A percentile compares a stretch with the other conserved stretches of the same genome.
These are phyloP conservation scores for Pao palembangensis DNA, from an alignment of 2,113 vertebrate genomes.

Conservation along the genomic window DNA sequence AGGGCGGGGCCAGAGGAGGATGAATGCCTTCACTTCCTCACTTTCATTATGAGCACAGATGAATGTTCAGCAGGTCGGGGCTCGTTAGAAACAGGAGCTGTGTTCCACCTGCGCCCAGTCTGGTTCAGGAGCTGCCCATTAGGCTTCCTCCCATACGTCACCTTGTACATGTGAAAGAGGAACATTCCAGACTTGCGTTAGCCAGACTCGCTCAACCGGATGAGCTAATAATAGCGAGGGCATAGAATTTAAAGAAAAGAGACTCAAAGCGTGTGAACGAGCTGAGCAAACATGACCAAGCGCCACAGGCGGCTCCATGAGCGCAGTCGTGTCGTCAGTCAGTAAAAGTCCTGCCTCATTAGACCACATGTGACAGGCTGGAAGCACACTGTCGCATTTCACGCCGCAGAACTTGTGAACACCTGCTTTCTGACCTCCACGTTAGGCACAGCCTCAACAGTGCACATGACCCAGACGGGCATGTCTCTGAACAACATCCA, in stretches of 20 bases:
- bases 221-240: neutral
- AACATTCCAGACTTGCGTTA: too few species aligned
- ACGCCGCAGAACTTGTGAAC: constrained; percentile 2
- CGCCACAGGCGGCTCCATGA: neutral
- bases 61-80: constrained; percentile 28
- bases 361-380: constrained; percentile 15
- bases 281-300: constrained; percentile 9
- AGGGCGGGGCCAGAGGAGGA: constrained; percentile 14
- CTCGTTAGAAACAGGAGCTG: constrained; percentile 46
- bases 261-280: constrained; percentile 1
- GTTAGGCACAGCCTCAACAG: too few species aligned
- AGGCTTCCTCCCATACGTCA: neutral
- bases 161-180: too few species aligned
- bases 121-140: constrained; percentile 5
- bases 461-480: too few species aligned
- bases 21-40: constrained; percentile 10
- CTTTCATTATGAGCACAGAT: constrained; percentile 53
- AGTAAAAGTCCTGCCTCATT: constrained; percentile 39
- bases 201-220: too few species aligned
- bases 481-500: too few species aligned
- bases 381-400: constrained; percentile 6
- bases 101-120: constrained; percentile 12
- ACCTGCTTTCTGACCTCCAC: constrained; percentile 2
- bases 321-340: constrained; percentile 14
- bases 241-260: constrained; percentile 1